Percentiles rank a stretch among this genome's conserved stretches.
These are phyloP conservation scores for Drosophila varians DNA, from an alignment of 1,140 invertebrate species.

Conservation along the genomic window DNA sequence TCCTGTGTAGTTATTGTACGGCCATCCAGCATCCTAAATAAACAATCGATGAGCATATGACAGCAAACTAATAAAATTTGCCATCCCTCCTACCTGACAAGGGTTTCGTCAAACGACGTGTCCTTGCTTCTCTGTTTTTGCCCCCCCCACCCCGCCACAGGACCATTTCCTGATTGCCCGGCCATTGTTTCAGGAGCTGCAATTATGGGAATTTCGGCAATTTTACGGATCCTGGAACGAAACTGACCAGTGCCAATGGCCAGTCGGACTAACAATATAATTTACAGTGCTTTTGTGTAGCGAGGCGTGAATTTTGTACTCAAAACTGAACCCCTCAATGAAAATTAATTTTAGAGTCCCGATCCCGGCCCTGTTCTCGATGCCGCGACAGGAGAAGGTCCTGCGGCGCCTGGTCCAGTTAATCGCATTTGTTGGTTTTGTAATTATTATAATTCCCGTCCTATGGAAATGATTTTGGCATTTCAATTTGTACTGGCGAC, in stretches of 20 bases:
- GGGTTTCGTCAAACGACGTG: constrained; percentile 16
- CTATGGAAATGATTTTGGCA: constrained; percentile 65
- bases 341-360: background rate
- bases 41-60: constrained; percentile 60
- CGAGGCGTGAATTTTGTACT: constrained; percentile 76
- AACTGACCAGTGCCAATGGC: constrained; percentile 30
- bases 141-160: background rate
- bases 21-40: constrained; percentile 65
- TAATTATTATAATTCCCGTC: constrained; percentile 69
- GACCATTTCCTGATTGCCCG: constrained; percentile 24
- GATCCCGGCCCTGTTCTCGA: background rate
- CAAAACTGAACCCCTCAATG: constrained; percentile 31
- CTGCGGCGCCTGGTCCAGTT: constrained; percentile 41
- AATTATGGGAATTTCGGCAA: constrained; percentile 60
- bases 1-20: constrained; percentile 30
- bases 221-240: constrained; percentile 30
- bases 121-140: constrained; percentile 7
- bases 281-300: constrained; percentile 83
- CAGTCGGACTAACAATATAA: constrained; percentile 64
- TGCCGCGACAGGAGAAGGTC: constrained; percentile 10
- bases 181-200: constrained; percentile 65
- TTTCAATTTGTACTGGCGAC: constrained; percentile 71
- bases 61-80: constrained; percentile 63
- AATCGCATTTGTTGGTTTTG: constrained; percentile 73
- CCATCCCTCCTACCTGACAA: constrained; percentile 30